Evolutionary conservation across 2,797 vertebrate species (phyloP).

Genomic region (Petrocephalus sullivani): DNA sequence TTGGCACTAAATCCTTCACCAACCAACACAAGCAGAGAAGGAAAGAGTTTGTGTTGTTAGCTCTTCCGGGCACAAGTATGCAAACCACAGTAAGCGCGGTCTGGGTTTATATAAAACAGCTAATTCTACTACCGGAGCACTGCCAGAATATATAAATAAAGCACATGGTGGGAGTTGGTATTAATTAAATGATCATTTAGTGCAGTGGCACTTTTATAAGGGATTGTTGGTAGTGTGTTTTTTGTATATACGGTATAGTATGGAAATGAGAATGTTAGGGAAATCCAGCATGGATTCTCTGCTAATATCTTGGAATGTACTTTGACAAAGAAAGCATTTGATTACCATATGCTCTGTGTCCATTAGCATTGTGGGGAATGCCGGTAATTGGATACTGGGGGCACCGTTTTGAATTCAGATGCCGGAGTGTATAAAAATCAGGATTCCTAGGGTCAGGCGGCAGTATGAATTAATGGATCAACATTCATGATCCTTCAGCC

Average conservation of each 20-base stretch:
- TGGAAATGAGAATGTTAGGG: background rate
- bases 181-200: constrained; percentile 2
- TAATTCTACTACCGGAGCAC: background rate
- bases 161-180: background rate
- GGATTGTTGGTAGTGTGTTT: background rate
- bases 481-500: constrained; percentile 25
- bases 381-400: constrained; percentile 16
- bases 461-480: constrained; percentile 28
- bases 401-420: constrained; percentile 20
- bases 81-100: background rate
- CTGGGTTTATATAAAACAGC: background rate
- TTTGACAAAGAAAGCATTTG: background rate
- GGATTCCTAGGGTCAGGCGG: constrained; percentile 20
- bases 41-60: background rate
- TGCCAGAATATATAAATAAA: background rate
- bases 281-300: background rate
- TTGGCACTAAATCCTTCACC: background rate
- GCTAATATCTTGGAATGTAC: constrained; percentile 7
- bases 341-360: background rate
- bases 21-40: background rate
- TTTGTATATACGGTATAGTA: background rate
- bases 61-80: background rate
- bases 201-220: background rate
- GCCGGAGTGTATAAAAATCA: constrained; percentile 20
- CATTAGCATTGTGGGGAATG: background rate